Base-by-base conservation (phyloP, 2,888 invertebrate species). In the Chrysina gloriosa region DNA sequence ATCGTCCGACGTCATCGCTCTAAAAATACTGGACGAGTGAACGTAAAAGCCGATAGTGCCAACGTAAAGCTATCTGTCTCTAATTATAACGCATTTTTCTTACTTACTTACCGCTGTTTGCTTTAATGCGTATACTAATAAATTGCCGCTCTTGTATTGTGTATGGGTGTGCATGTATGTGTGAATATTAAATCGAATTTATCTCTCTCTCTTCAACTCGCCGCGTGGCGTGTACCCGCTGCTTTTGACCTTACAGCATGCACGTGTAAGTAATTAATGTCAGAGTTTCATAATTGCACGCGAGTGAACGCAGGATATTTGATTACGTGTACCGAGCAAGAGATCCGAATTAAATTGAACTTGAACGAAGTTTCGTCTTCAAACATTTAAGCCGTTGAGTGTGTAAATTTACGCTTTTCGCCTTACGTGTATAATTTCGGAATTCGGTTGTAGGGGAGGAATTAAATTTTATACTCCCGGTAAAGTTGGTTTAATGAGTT, bases 71-170 rank as follows among this genome's bases (percentile, higher is more conserved):
- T 58, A 58, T 58, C 42, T 21, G 58, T 42, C 58, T 58, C 23
- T 58, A 58, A 58, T 58, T 58, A 58, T 58, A 58, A 42, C 58
- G 25, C 56, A 42, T 58, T 42, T 58, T 58, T 58, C 16, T 31
- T 16, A n/a, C n/a, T n/a, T 2, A 14, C 27, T 58, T 58, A 42
- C 42, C n/a, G 27, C 23, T 39, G 39, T 58, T 39, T 58, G 42
- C 16, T 42, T 56, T 58, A 58, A 25, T 58, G 23, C 23, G 25
- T 14, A 58, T 42, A 14, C n/a, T 58, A 58, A 58, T 42, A 42
- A 42, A 42, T 42, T 42, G 39, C 16, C 5, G 14, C 39, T 25
- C 42, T 39, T 58, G 42, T 42, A 27, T 42, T 39, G 39, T 39
- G 25, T 39, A 16, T 50, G 27, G 23, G 25, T 23, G 25, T 39